Conservation (phyloP, 2,797 vertebrate genomes). For the Hyperoplus lanceolatus region DNA sequence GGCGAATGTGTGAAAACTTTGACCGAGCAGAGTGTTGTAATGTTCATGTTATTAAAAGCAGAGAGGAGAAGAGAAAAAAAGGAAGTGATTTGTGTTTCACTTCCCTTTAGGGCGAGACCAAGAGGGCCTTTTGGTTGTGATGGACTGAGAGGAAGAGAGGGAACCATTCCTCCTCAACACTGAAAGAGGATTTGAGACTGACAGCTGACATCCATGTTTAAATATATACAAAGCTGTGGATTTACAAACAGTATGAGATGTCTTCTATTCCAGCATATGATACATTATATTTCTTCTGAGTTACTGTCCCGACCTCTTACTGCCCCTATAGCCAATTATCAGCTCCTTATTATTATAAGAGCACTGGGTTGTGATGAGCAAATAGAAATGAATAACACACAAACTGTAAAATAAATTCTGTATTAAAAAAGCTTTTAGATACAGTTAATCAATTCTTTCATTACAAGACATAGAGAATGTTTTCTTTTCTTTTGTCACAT, state of each 20-base stretch:
- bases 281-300: background rate
- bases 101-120: conserved; percentile 15
- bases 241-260: background rate
- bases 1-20: background rate
- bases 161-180: background rate
- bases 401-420: background rate
- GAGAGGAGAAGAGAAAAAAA: background rate
- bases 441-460: too few species aligned
- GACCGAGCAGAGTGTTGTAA: too few species aligned
- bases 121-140: background rate
- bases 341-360: background rate
- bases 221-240: background rate
- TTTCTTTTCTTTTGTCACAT: background rate
- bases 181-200: conserved; percentile 25
- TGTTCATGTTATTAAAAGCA: conserved; percentile 1
- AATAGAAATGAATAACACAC: background rate
- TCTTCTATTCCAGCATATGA: background rate
- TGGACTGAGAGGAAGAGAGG: conserved; percentile 13
- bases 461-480: too few species aligned
- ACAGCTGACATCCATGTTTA: background rate
- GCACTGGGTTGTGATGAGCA: background rate
- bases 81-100: conserved; percentile 28
- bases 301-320: background rate
- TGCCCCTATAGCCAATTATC: background rate
- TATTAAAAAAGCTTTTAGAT: too few species aligned